Base-by-base conservation (phyloP, 2,113 vertebrate genomes). In the Festucalex cinctus region DNA sequence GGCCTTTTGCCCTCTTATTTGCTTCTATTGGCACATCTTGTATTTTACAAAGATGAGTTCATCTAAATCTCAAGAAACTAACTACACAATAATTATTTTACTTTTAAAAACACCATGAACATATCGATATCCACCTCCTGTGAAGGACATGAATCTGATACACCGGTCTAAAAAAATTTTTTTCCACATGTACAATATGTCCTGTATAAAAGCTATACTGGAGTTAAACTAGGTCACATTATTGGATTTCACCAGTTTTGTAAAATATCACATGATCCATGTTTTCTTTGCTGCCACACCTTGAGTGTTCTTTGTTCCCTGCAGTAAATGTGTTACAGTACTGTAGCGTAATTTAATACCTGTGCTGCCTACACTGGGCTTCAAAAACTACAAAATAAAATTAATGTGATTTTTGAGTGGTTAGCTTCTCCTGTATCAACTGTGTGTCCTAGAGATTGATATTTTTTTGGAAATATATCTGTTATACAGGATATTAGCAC, bases 241-340 rank as follows among this genome's bases (percentile, higher is more conserved):
- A 65, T 53, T 65, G 66, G 56, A 74, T 77, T 67, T 58, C 72
- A 64, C n/a, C 32, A 43, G n/a, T 68, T 63, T 26, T 68, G 17
- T 63, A 43, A 62, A n/a, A 39, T 62, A 48, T 70, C 62, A 32
- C 63, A 16, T 64, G 19, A 3, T 9, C 48, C 59, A 9, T 75
- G 8, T 49, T 60, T 39, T 16, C n/a, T 58, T 49, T 9, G 10
- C 28, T 65, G 75, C 65, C 70, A 67, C 73, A 61, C 75, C 75
- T 65, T 20, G 7, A 9, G 19, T 71, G 56, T 70, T 28, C 48
- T 68, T 13, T 53, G 37, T 48, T 35, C 17, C 16, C 36, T 37
- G 36, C 19, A 60, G 56, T 56, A 19, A 64, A 72, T 51, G 16
- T 35, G 4, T 58, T 54, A 16, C 3, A 19, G 56, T 12, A 16